These are phyloP conservation scores for Siderastrea radians DNA, from an alignment of 92 coral and sea anemone genomes.

Conservation along the genomic window DNA sequence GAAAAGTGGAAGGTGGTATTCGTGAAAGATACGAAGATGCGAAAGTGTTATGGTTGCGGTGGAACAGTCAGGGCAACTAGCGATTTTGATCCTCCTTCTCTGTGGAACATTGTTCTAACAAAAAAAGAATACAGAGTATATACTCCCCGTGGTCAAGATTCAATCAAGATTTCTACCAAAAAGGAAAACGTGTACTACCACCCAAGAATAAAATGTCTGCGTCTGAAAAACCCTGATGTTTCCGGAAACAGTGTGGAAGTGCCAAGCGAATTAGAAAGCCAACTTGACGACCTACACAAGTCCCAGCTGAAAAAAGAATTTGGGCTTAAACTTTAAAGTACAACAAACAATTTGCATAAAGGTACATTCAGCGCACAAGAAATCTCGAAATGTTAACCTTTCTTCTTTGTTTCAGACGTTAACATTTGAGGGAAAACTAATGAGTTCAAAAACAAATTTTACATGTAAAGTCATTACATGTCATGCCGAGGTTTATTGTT, in stretches of 20 bases:
- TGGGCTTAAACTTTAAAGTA: constrained; percentile 21
- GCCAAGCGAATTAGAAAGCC: constrained; percentile 1
- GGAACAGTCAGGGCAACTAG: constrained; percentile 52
- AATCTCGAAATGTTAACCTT: no score
- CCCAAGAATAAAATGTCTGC: no score
- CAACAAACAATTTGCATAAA: no score
- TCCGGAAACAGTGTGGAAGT: no score
- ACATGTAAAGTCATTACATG: no score
- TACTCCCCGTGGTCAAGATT: constrained; percentile 24
- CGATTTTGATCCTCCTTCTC: constrained; percentile 47
- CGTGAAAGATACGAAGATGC: constrained; percentile 52
- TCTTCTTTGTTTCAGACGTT: no score
- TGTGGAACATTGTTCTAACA: constrained; percentile 56
- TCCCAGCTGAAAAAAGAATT: constrained; percentile 38
- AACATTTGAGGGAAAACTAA: no score
- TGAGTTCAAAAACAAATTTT: no score
- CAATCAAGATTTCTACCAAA: constrained; percentile 19
- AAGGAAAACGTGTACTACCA: constrained; percentile 62
- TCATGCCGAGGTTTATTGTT: no score
- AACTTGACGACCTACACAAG: constrained; percentile 29
- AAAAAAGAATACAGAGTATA: constrained; percentile 31
- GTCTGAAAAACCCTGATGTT: no score
- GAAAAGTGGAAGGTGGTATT: constrained; percentile 9
- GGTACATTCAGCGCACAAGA: no score
- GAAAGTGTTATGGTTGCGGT: constrained; percentile 68